Conservation (phyloP, 2,888 invertebrate species). For the Callyntrura guangdongensis region DNA sequence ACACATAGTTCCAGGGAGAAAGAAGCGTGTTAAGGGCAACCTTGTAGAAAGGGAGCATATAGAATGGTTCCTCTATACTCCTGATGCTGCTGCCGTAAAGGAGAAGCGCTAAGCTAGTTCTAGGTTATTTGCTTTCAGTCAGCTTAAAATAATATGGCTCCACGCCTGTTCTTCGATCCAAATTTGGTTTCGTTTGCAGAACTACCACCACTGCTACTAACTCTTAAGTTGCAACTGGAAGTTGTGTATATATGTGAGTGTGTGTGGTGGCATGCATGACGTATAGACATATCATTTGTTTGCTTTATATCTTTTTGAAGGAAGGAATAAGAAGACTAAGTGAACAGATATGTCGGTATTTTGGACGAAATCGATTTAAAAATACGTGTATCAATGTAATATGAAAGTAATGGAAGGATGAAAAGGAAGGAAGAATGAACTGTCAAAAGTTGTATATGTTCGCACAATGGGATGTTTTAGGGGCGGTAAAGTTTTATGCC, state of each 20-base stretch:
- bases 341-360: slow-evolving; percentile 23
- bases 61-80: neutral
- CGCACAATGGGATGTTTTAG: slow-evolving; percentile 55
- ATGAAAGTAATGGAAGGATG: slow-evolving; percentile 47
- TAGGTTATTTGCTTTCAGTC: slow-evolving; percentile 67
- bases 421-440: slow-evolving; percentile 64
- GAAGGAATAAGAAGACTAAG: neutral
- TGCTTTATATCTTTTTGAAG: neutral
- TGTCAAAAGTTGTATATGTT: slow-evolving; percentile 52
- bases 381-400: slow-evolving; percentile 46
- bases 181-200: neutral
- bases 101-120: slow-evolving; percentile 13
- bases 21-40: slow-evolving; percentile 48
- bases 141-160: slow-evolving; percentile 67
- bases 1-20: slow-evolving; percentile 30
- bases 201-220: too few relatives aligned
- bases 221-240: neutral
- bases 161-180: slow-evolving; percentile 78
- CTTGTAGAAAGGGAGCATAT: neutral
- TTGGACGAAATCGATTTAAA: slow-evolving; percentile 55
- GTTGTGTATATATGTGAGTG: neutral
- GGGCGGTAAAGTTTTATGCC: slow-evolving; percentile 57
- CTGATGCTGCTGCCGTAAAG: neutral
- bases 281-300: neutral
- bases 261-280: neutral